Conservation (phyloP, 1,140 invertebrate genomes). For the Bombus consobrinus region DNA sequence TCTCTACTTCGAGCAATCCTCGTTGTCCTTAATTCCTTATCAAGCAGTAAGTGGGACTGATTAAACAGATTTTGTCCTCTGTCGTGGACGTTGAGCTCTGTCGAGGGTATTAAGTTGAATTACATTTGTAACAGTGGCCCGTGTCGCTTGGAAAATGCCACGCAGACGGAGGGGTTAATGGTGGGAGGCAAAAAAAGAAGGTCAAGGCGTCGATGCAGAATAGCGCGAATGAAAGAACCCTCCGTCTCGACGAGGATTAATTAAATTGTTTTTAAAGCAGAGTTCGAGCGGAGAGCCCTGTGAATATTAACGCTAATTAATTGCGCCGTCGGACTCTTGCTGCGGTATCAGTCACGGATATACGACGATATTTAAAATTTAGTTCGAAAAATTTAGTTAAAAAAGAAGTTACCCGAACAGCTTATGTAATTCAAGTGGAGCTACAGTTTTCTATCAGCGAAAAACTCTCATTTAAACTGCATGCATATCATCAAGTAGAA, state of each 20-base stretch:
- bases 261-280: conserved; percentile 65
- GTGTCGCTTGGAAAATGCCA: conserved; percentile 5
- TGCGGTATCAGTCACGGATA: too few relatives aligned
- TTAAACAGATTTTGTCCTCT: conserved; percentile 63
- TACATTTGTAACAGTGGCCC: conserved; percentile 50
- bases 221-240: conserved; percentile 26
- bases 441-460: background rate
- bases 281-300: conserved; percentile 30
- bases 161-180: background rate
- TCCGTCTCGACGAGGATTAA: conserved; percentile 46
- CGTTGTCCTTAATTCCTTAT: conserved; percentile 62
- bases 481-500: background rate
- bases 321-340: conserved; percentile 14
- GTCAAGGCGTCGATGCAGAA: background rate
- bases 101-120: conserved; percentile 63
- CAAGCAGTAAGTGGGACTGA: conserved; percentile 65
- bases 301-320: conserved; percentile 65
- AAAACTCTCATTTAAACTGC: background rate
- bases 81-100: conserved; percentile 24
- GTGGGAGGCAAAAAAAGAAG: background rate
- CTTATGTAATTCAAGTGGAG: background rate
- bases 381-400: background rate
- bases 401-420: background rate
- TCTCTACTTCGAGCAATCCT: background rate
- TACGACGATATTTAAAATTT: background rate